Base-by-base conservation (phyloP, 2,113 vertebrate species). In the Aegotheles bennettii region DNA sequence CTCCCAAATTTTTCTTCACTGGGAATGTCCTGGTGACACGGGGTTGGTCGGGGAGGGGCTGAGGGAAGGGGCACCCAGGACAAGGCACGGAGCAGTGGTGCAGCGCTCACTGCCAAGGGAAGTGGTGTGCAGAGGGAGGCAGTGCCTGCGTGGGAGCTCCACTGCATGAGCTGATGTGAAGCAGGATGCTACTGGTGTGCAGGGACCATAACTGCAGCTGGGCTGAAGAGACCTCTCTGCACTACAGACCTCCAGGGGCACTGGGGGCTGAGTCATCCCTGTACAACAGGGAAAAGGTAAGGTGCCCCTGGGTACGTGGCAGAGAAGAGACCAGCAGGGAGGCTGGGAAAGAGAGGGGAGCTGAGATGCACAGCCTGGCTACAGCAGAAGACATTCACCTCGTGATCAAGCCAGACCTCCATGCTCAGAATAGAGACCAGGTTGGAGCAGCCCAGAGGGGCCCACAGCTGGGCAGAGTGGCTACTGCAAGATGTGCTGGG, bases 321-420 rank as follows among this genome's bases (percentile, higher is more conserved):
- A 59, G 71, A 69, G 83, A 71, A 51, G 31, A 53, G 64, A 35
- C 42, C 23, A n/a, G 8, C 0, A 54, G 1, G n/a, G 35, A 29
- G 24, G 21, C 17, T 54, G 53, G 56, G 28, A 1, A 2, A 56
- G 50, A 40, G 15, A 21, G 23, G 33, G 43, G n/a, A 89, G 71
- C 45, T 29, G 74, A 79, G 47, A n/a, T 10, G 51, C 11, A 45
- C 17, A 57, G 64, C 38, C 45, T 36, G 69, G 82, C 43, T 51
- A 53, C 1, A 60, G 70, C 79, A 87, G 38, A 45, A 53, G 40
- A 57, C 2, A 1, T 13, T 48, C n/a, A 54, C 18, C 31, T 53
- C 0, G 0, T 0, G 15, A 51, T 28, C 50, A 61, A 40, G 59
- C 1, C 1, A 75, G 40, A 60, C 25, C 28, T 54, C 38, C 19